A percentile compares a stretch with the other conserved stretches of the same genome.
phyloP scores from a whole-genome alignment of 2,888 invertebrate genomes.

The Cacoxenus indagator region DNA sequence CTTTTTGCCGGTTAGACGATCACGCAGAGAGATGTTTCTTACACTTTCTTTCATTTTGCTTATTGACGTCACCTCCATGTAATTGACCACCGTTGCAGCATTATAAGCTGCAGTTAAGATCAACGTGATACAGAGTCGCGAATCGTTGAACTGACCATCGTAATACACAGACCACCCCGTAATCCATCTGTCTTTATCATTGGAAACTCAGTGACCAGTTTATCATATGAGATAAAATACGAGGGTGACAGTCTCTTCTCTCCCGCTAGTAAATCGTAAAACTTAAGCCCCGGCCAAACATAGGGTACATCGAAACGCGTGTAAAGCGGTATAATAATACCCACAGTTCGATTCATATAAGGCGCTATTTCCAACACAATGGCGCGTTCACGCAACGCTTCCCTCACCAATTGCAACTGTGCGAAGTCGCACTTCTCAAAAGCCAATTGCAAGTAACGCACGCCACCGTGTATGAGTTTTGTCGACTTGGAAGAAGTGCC shows the following conservation, averaged over 20 bases:
- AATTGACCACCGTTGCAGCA: conserved; percentile 92
- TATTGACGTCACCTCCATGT: conserved; percentile 82
- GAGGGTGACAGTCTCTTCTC: conserved; percentile 79
- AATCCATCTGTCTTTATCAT: conserved; percentile 93
- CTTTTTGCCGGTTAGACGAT: conserved; percentile 83
- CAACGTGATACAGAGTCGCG: conserved; percentile 93
- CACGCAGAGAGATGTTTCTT: conserved; percentile 76
- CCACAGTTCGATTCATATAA: conserved; percentile 91
- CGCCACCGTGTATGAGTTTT: conserved; percentile 96
- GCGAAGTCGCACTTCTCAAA: conserved; percentile 76
- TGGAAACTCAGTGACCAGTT: conserved; percentile 96
- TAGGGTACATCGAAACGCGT: conserved; percentile 97
- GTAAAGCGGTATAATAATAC: conserved; percentile 96
- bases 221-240: conserved; percentile 96
- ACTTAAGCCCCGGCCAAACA: conserved; percentile 94
- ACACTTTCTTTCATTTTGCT: conserved; percentile 74
- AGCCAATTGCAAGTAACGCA: conserved; percentile 94
- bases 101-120: conserved; percentile 91
- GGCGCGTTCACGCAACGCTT: conserved; percentile 14
- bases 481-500: conserved; percentile 93
- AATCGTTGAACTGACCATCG: conserved; percentile 96
- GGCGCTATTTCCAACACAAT: conserved; percentile 92
- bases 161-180: conserved; percentile 95
- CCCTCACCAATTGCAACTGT: conserved; percentile 85
- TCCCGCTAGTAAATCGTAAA: conserved; percentile 95